phyloP scores from a whole-genome alignment of 2,113 vertebrate species.

The Enhydra lutris region DNA sequence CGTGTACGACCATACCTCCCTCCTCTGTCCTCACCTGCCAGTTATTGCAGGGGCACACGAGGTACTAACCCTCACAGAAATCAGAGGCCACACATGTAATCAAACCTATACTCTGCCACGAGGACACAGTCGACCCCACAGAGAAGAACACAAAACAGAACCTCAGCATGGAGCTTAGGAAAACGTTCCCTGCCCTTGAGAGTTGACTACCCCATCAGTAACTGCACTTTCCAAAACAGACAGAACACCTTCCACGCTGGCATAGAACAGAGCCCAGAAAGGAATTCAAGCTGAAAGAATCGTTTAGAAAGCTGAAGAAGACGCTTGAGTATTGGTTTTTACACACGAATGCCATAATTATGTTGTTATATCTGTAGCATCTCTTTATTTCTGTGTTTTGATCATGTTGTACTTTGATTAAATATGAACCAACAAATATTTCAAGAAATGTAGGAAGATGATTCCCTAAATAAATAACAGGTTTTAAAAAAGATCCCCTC shows the following conservation, averaged over 20 bases:
- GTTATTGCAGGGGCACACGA: background rate
- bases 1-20: background rate
- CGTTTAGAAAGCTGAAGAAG: constrained; percentile 24
- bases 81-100: background rate
- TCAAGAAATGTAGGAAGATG: constrained; percentile 28
- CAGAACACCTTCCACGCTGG: background rate
- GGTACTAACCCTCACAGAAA: background rate
- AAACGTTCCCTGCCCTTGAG: background rate
- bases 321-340: constrained; percentile 34
- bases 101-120: background rate
- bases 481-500: background rate
- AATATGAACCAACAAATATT: constrained; percentile 57
- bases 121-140: background rate
- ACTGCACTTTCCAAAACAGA: background rate
- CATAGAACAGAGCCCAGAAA: background rate
- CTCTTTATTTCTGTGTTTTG: constrained; percentile 61
- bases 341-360: constrained; percentile 57
- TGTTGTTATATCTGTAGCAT: constrained; percentile 35
- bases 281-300: constrained; percentile 25
- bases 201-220: background rate
- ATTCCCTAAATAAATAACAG: constrained; percentile 47
- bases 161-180: background rate
- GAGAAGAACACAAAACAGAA: background rate
- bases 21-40: background rate
- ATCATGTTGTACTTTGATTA: constrained; percentile 57